Conservation (phyloP, 1,140 invertebrate species). For the Drosophila lacteicornis region DNA sequence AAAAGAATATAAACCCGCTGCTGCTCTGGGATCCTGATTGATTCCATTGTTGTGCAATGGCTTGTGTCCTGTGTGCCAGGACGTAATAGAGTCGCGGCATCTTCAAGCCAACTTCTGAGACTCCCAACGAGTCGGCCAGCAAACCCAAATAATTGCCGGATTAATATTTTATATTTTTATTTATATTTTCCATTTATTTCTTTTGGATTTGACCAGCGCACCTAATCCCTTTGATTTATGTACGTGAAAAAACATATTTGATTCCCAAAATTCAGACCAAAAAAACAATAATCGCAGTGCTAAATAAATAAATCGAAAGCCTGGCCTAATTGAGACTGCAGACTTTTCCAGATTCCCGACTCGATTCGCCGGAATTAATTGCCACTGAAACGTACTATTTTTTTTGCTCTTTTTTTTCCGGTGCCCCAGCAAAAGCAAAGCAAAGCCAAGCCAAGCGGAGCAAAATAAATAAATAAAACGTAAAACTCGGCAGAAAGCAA, state of each 20-base stretch:
- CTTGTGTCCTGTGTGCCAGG: too few relatives aligned
- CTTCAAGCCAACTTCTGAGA: neutral
- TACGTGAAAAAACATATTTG: too few relatives aligned
- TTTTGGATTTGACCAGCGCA: neutral
- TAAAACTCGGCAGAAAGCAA: slow-evolving; percentile 67
- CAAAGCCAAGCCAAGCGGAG: slow-evolving; percentile 16
- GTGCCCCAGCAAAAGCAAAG: slow-evolving; percentile 7
- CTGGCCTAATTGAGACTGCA: neutral
- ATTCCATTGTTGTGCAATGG: slow-evolving; percentile 23
- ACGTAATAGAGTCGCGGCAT: slow-evolving; percentile 24
- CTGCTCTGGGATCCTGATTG: slow-evolving; percentile 22
- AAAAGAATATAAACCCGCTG: slow-evolving; percentile 20
- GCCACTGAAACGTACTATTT: slow-evolving; percentile 29
- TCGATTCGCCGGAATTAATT: slow-evolving; percentile 54
- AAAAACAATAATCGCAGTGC: neutral
- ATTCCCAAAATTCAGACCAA: too few relatives aligned
- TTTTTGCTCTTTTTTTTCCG: slow-evolving; percentile 27
- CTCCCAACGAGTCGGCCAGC: neutral
- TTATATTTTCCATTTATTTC: neutral
- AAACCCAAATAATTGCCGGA: slow-evolving; percentile 2
- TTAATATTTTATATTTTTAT: slow-evolving; percentile 1
- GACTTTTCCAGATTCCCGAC: slow-evolving; percentile 9
- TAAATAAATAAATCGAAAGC: neutral
- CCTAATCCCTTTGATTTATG: neutral
- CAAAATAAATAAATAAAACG: slow-evolving; percentile 67